phyloP scores from a whole-genome alignment of 64 coral and sea anemone genomes.

The Actinia equina region DNA sequence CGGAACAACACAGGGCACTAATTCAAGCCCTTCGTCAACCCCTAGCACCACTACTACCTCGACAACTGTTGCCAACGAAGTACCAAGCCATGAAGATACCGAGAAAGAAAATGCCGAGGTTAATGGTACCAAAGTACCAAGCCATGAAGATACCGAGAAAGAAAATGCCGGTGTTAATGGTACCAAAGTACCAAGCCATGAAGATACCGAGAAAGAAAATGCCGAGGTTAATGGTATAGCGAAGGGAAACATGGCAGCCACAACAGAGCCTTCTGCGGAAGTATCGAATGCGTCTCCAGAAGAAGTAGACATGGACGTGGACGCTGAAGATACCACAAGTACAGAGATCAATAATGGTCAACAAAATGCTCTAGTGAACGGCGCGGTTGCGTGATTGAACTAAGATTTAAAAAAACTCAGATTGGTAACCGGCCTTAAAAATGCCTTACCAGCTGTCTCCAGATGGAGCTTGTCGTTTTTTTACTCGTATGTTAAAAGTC shows the following conservation, averaged over 20 bases:
- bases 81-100: neutral
- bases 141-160: too few relatives aligned
- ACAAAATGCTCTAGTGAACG: neutral
- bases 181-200: neutral
- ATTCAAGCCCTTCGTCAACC: neutral
- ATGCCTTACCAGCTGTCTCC: too few relatives aligned
- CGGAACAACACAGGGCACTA: neutral
- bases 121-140: too few relatives aligned
- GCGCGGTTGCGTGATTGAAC: neutral
- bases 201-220: neutral
- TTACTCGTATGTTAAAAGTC: too few relatives aligned
- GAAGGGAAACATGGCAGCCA: neutral
- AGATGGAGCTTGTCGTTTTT: too few relatives aligned
- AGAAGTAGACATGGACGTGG: neutral
- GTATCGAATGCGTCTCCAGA: neutral
- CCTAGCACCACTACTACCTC: neutral
- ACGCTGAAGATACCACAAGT: neutral
- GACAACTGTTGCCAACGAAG: neutral
- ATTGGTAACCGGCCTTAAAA: too few relatives aligned
- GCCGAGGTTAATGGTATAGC: neutral
- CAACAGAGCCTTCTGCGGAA: neutral
- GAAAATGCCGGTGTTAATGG: neutral
- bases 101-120: neutral
- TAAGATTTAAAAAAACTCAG: too few relatives aligned
- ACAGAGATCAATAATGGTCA: neutral